Base-by-base conservation (phyloP, 2,888 invertebrate genomes). In the Hipparchia semele region DNA sequence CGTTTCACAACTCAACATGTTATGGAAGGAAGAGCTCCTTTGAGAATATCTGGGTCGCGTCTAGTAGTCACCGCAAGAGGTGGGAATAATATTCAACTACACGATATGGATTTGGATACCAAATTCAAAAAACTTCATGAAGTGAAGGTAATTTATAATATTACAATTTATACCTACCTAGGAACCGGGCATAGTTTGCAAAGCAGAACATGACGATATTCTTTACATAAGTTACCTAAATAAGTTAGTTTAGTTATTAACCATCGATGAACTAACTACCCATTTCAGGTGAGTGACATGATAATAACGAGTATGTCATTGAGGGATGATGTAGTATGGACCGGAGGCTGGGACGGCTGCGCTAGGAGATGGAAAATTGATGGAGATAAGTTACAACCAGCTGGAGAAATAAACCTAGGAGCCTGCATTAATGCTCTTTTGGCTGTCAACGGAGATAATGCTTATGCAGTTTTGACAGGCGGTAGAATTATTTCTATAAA, bases 311-410 rank as follows among this genome's bases (percentile, higher is more conserved):
- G 90, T 75, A 76, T 95, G 61, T 88, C 91, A 46, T 84, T 90
- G 6, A 88, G 84, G 13, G 88, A 90, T 0, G 84, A 87, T 73
- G 84, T 86, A 75, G 89, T 92, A 6, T 96, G 95, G 90, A 95
- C 94, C 0, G 95, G 93, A 0, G 95, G 95, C 9, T 92, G 94
- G 88, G 95, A 95, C 77, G 95, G 95, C 13, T 85, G 85, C 72
- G 85, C 95, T 58, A 87, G 89, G 67, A 83, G 93, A 46, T 93
- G 90, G 90, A 88, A 86, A 75, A 87, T 92, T 58, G 75, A 77
- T 0, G 83, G 79, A 8, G 84, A 93, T 59, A 86, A 89, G 72
- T 75, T 93, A 60, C 82, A 87, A 75, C 75, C 84, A 49, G 86
- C 86, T 2, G 94, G 92, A 53, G 89, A 89, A 65, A 79, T 92